Evolutionary conservation across 2,888 invertebrate genomes (phyloP).

Genomic region (Acholoe squamosa): DNA sequence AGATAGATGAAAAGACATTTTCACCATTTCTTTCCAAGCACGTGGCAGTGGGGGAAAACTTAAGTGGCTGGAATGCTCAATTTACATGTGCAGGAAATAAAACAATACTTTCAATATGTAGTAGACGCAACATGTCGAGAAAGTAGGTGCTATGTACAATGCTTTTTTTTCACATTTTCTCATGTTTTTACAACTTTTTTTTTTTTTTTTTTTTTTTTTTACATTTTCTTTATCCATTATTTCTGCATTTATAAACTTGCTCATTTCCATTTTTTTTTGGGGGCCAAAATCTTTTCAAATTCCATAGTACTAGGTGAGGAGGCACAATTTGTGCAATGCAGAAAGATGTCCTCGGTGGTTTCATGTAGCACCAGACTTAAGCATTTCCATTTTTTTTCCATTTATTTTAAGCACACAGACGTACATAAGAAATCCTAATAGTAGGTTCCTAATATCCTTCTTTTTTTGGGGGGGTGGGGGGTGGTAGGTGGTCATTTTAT

Average conservation of each 20-base stretch:
- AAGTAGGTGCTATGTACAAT: conserved; percentile 7
- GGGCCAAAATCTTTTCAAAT: too few relatives aligned
- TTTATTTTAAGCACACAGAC: neutral
- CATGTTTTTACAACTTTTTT: neutral
- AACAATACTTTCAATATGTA: neutral
- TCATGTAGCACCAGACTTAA: conserved; percentile 4
- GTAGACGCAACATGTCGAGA: neutral
- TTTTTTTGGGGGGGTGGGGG: neutral
- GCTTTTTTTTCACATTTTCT: neutral
- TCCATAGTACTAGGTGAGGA: neutral
- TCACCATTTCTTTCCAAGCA: neutral
- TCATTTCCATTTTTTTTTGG: too few relatives aligned
- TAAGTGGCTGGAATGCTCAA: conserved; percentile 30
- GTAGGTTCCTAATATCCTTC: neutral
- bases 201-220: neutral
- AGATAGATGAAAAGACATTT: neutral
- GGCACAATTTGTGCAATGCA: neutral
- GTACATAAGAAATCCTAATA: neutral
- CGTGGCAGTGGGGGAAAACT: conserved; percentile 5
- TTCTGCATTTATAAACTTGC: neutral
- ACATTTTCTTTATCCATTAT: too few relatives aligned
- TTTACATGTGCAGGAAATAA: neutral
- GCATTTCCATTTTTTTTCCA: neutral
- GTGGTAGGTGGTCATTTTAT: neutral
- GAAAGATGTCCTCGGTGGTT: neutral